Evolutionary conservation across 2,113 vertebrate species (phyloP).

Genomic region (Xyliphius kryptos): DNA sequence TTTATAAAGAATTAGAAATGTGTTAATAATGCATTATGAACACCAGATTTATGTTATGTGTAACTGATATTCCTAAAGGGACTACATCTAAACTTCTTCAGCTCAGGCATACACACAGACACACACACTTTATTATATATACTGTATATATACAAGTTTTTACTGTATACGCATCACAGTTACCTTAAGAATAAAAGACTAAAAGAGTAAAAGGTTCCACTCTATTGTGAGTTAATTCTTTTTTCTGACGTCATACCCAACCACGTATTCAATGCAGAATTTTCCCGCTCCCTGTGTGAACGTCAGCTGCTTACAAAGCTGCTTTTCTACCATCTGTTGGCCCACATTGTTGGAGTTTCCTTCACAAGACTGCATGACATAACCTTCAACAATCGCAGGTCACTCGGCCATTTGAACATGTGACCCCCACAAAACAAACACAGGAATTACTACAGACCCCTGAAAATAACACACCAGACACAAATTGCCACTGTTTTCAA

Average conservation of each 20-base stretch:
- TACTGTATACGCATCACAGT: too few species aligned
- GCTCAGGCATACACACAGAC: too few species aligned
- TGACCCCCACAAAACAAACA: slow-evolving; percentile 35
- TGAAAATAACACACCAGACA: slow-evolving; percentile 22
- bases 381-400: slow-evolving; percentile 41
- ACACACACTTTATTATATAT: too few species aligned
- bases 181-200: too few species aligned
- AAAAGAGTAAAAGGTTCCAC: slow-evolving; percentile 9
- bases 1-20: too few species aligned
- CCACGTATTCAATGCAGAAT: slow-evolving; percentile 23
- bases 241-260: slow-evolving; percentile 31
- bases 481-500: not conserved
- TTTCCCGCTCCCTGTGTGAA: slow-evolving; percentile 36
- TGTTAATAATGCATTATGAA: too few species aligned
- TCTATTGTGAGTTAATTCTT: slow-evolving; percentile 28
- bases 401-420: slow-evolving; percentile 32
- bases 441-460: slow-evolving; percentile 39
- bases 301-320: slow-evolving; percentile 34
- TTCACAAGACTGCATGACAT: slow-evolving; percentile 35
- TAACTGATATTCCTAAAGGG: too few species aligned
- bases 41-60: too few species aligned
- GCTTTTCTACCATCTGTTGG: slow-evolving; percentile 43
- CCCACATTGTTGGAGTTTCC: slow-evolving; percentile 43
- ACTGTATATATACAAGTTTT: too few species aligned
- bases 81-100: too few species aligned